These are phyloP conservation scores for Oxygymnocypris stewartii DNA, from an alignment of 2,113 vertebrate species.

Conservation along the genomic window DNA sequence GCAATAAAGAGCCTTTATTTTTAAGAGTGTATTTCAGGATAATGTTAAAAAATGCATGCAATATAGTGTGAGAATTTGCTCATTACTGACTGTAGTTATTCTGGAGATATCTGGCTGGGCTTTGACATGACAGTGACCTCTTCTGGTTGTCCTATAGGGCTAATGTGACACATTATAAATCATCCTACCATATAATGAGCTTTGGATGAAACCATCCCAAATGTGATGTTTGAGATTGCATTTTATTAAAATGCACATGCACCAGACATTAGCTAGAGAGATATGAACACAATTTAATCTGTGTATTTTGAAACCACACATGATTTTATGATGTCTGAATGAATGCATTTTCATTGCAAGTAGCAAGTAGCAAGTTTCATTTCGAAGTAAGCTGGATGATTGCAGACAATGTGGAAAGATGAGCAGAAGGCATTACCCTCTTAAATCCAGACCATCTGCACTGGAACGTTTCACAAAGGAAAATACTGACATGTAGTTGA, in stretches of 20 bases:
- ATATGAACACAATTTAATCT: not conserved
- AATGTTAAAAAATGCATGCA: not conserved
- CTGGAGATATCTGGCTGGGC: not conserved
- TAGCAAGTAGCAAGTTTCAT: not conserved
- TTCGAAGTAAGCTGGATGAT: not conserved
- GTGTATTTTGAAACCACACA: not conserved
- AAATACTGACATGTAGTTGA: conserved; percentile 15
- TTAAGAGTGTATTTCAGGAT: not conserved
- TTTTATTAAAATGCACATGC: not conserved
- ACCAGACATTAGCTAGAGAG: not conserved
- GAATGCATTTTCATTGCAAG: not conserved
- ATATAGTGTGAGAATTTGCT: not conserved
- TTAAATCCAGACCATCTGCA: conserved; percentile 21
- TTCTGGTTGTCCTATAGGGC: conserved; percentile 8
- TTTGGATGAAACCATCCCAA: not conserved
- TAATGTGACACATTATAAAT: conserved; percentile 15
- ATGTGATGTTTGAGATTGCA: not conserved
- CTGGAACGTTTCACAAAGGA: conserved; percentile 15
- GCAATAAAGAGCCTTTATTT: no score
- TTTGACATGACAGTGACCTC: conserved; percentile 43
- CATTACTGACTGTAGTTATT: not conserved
- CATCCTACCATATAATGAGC: not conserved
- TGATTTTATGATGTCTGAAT: not conserved
- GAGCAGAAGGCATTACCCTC: conserved; percentile 16
- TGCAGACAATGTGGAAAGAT: not conserved